These are phyloP conservation scores for Drosophila sulfurigaster DNA, from an alignment of 1,140 invertebrate species.

Conservation along the genomic window DNA sequence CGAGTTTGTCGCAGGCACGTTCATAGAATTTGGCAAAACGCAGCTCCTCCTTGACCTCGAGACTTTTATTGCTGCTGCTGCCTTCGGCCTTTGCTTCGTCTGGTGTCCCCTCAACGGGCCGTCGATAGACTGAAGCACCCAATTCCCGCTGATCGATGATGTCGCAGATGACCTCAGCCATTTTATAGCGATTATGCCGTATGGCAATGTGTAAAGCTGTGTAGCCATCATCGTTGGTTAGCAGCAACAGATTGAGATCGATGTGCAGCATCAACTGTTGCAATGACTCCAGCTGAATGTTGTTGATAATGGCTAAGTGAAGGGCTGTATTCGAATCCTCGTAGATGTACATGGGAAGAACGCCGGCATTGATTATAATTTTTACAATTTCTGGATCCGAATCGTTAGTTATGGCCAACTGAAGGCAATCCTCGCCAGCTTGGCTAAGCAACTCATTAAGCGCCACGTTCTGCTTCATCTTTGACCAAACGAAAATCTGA, in stretches of 20 bases:
- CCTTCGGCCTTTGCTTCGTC: background rate
- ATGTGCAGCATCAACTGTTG: slow-evolving; percentile 55
- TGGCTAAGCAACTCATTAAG: slow-evolving; percentile 62
- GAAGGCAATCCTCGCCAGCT: slow-evolving; percentile 72
- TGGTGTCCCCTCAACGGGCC: slow-evolving; percentile 1
- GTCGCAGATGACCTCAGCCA: slow-evolving; percentile 68
- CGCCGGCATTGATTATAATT: slow-evolving; percentile 43
- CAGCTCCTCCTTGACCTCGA: slow-evolving; percentile 38
- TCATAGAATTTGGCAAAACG: slow-evolving; percentile 72
- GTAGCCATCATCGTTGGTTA: slow-evolving; percentile 77
- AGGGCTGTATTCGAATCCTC: slow-evolving; percentile 68
- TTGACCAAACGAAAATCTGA: slow-evolving; percentile 59
- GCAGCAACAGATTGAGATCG: slow-evolving; percentile 64
- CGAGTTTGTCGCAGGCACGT: slow-evolving; percentile 55
- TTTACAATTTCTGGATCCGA: slow-evolving; percentile 54
- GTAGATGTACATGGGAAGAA: slow-evolving; percentile 60
- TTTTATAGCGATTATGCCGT: slow-evolving; percentile 63
- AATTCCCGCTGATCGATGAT: slow-evolving; percentile 62
- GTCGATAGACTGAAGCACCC: slow-evolving; percentile 42
- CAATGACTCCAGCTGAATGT: slow-evolving; percentile 58
- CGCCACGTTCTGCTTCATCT: slow-evolving; percentile 37
- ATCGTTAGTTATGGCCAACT: slow-evolving; percentile 65
- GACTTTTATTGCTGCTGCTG: background rate
- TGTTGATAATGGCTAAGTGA: slow-evolving; percentile 73
- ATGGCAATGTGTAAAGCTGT: slow-evolving; percentile 72